These are phyloP conservation scores for Meloidogyne exigua DNA, from an alignment of 1,140 invertebrate genomes.

Conservation along the genomic window DNA sequence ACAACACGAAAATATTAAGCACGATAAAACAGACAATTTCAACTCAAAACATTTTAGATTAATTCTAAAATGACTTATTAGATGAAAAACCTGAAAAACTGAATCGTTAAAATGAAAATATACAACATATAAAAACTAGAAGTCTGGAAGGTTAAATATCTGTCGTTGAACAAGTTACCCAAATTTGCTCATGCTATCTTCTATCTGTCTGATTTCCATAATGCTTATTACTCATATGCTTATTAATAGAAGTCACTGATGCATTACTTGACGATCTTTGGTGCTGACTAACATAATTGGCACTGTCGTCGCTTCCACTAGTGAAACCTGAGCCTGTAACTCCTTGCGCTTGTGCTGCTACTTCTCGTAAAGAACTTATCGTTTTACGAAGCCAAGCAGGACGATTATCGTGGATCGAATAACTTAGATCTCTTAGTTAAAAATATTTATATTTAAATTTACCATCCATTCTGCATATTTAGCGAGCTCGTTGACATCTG, in stretches of 20 bases:
- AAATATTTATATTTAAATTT: not conserved
- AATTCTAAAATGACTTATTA: no score
- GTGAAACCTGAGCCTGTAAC: not conserved
- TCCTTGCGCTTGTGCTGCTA: not conserved
- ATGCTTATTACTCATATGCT: not conserved
- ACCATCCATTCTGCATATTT: not conserved
- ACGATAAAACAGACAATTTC: no score
- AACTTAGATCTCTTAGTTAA: not conserved
- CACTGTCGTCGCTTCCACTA: not conserved
- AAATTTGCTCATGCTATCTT: not conserved
- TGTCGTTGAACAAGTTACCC: not conserved
- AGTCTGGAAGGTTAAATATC: not conserved
- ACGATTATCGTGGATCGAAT: slow-evolving; percentile 7
- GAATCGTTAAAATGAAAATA: no score
- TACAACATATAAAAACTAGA: not conserved
- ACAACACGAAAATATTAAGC: no score
- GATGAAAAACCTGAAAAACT: no score
- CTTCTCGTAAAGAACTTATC: slow-evolving; percentile 48
- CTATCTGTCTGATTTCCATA: not conserved
- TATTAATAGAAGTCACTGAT: not conserved
- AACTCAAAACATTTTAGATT: no score
- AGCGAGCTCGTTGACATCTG: slow-evolving; percentile 32
- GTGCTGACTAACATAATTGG: not conserved
- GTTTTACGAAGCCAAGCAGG: slow-evolving; percentile 57
- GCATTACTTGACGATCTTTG: slow-evolving; percentile 14